Base-by-base conservation (phyloP, 2,888 invertebrate genomes). In the Ectemnius continuus region DNA sequence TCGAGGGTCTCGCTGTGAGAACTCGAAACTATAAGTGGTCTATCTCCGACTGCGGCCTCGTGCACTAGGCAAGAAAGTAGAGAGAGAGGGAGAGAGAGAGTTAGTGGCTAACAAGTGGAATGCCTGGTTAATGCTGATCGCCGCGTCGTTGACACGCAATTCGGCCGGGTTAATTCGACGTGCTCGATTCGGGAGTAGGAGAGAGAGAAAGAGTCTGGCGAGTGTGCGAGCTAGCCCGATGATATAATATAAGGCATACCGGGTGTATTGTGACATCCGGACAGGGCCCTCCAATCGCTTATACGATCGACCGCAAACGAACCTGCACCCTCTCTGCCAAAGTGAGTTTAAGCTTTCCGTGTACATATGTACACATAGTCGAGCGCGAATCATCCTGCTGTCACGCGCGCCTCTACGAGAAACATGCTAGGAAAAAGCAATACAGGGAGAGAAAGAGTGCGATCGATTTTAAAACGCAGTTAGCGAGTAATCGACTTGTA, bases 221-320 rank as follows among this genome's bases (percentile, higher is more conserved):
- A 36, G 36, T 36, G 8, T 36, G 36, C 36, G 36, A 36, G 36
- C 8, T 8, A 11, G 11, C 8, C 36, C 5, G 36, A 36, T 36
- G 36, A 36, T 36, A 36, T 11, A 36, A 36, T 36, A 36, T 52
- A 52, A 52, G 52, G 16, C 52, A 52, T 52, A 36, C 36, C 36
- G 36, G 36, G 16, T 16, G 14, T 16, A 52, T 52, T 52, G 16
- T 52, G 52, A 52, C 16, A 52, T 52, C 52, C 52, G 52, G 52
- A 13, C 52, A 52, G 16, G 14, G 52, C 52, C n/a, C 52, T 8
- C 36, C 6, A 11, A 36, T 11, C 36, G 36, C 36, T 52, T 2
- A 52, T 16, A 14, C 52, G 16, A 52, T 52, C 13, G 14, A 52
- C 52, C 52, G 52, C 52, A 52, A 52, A 52, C 52, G 52, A 52